Conservation (phyloP, 2,113 vertebrate genomes). For the Talpa occidentalis region DNA sequence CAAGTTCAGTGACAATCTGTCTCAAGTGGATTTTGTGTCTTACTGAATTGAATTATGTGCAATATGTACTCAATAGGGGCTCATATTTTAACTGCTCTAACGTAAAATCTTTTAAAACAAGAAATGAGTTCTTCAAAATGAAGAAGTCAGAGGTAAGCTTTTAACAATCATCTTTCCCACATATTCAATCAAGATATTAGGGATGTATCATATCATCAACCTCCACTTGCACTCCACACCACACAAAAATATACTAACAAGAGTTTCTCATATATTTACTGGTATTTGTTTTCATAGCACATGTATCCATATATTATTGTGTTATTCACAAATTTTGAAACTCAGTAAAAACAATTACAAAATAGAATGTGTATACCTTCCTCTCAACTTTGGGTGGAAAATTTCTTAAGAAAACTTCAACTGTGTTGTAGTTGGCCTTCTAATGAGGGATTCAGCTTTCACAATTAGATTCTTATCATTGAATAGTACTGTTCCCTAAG, state of each 20-base stretch:
- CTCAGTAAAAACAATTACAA: not conserved
- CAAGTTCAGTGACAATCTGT: not conserved
- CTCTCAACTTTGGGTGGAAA: slow-evolving; percentile 15
- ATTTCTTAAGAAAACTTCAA: slow-evolving; percentile 20
- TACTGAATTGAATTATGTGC: not conserved
- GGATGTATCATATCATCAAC: not conserved
- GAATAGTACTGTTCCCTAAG: slow-evolving; percentile 6
- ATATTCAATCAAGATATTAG: slow-evolving; percentile 14
- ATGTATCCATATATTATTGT: not conserved
- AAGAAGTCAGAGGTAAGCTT: slow-evolving; percentile 10
- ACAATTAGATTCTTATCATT: not conserved
- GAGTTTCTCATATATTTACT: slow-evolving; percentile 38
- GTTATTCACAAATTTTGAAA: slow-evolving; percentile 40
- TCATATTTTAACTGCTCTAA: not conserved
- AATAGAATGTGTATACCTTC: not conserved
- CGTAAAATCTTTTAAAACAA: slow-evolving; percentile 19
- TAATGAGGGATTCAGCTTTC: slow-evolving; percentile 26
- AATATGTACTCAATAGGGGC: not conserved
- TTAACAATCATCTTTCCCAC: not conserved
- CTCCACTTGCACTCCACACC: not conserved
- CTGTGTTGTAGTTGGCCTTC: not conserved
- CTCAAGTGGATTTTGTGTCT: not conserved
- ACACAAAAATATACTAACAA: not conserved
- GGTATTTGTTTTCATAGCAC: not conserved
- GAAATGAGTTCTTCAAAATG: slow-evolving; percentile 9